These are phyloP conservation scores for cattle (Bos taurus) DNA, from an alignment of 2,113 vertebrate species.

Conservation along the genomic window DNA sequence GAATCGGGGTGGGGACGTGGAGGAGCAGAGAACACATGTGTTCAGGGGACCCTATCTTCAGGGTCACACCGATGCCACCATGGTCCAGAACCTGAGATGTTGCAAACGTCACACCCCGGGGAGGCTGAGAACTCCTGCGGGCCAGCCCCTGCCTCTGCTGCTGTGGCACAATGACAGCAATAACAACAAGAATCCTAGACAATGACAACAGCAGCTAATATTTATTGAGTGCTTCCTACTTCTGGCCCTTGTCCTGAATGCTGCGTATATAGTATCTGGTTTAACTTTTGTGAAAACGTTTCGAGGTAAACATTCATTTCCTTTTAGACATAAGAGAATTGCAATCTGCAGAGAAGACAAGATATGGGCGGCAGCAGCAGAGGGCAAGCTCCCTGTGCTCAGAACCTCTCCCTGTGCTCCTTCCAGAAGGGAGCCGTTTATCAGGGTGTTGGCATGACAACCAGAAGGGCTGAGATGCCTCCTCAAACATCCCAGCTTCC, in stretches of 20 bases:
- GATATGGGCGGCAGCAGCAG: neutral
- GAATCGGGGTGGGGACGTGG: rapidly evolving
- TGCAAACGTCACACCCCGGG: neutral
- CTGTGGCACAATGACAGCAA: neutral
- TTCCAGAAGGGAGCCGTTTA: neutral
- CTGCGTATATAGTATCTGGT: neutral
- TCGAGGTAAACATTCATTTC: neutral
- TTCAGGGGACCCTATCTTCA: neutral
- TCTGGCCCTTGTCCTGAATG: neutral
- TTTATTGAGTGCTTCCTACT: neutral
- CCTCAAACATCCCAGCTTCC: neutral
- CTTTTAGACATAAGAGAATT: neutral
- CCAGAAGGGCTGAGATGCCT: neutral
- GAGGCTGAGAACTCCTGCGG: neutral
- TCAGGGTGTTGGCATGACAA: neutral
- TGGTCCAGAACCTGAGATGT: neutral
- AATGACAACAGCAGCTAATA: too few species aligned
- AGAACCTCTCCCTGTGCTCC: neutral
- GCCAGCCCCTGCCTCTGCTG: neutral
- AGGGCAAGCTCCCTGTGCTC: neutral
- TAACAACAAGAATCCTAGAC: neutral
- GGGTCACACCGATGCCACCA: neutral
- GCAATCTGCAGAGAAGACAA: neutral
- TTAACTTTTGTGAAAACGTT: neutral
- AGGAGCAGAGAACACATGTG: neutral